Conservation (phyloP, 1,140 invertebrate species). For the Galendromus occidentalis region DNA sequence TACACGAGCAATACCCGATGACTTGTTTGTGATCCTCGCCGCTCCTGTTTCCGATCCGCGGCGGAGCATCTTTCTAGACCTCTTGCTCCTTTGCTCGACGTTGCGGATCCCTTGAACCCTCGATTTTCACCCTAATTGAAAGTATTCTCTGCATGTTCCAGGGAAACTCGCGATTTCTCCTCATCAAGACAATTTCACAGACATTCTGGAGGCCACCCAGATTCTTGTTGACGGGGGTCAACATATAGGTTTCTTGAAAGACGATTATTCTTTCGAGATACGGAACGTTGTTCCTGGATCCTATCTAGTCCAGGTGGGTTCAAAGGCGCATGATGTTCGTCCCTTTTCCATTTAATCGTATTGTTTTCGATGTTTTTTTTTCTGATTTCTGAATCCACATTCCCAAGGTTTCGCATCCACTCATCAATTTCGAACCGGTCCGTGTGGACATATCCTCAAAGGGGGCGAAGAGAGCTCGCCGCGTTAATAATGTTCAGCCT, state of each 20-base stretch:
- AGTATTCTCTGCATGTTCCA: too few species aligned
- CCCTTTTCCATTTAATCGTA: too few species aligned
- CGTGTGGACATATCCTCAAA: constrained; percentile 86
- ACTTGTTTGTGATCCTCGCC: too few species aligned
- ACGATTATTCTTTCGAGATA: constrained; percentile 43
- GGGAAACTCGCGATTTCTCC: constrained; percentile 1
- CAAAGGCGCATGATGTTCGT: too few species aligned
- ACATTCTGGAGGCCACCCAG: not conserved
- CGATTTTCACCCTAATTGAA: too few species aligned
- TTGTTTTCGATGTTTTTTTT: too few species aligned
- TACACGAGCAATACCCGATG: too few species aligned
- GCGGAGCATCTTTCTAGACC: too few species aligned
- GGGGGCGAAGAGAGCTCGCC: constrained; percentile 82
- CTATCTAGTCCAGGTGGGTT: constrained; percentile 59
- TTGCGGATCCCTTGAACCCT: too few species aligned
- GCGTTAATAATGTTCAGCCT: constrained; percentile 83
- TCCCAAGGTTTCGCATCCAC: constrained; percentile 48
- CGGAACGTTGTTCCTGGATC: constrained; percentile 78
- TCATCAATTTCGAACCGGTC: constrained; percentile 73
- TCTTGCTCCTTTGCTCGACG: too few species aligned
- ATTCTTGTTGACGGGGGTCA: constrained; percentile 68
- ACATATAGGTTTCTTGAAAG: constrained; percentile 59
- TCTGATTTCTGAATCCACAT: too few species aligned
- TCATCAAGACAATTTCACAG: not conserved
- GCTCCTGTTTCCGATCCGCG: too few species aligned